Percentiles rank a stretch among this genome's conserved stretches.
phyloP scores from a whole-genome alignment of 2,888 invertebrate species.

The Hartigia nigra region DNA sequence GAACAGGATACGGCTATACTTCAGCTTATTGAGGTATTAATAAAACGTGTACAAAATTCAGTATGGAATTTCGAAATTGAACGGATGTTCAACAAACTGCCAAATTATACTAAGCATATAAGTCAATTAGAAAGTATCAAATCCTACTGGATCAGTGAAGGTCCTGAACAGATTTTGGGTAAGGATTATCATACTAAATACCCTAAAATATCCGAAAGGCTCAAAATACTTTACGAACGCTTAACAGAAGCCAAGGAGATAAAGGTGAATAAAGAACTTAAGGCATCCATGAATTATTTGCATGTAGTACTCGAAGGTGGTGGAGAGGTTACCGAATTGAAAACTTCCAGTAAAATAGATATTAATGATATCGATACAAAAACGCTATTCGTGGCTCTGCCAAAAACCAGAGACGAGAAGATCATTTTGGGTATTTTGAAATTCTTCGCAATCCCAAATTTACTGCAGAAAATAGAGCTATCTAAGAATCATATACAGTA shows the following conservation, averaged over 20 bases:
- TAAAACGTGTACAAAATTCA: neutral
- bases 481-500: slow-evolving; percentile 21
- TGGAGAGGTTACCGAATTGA: neutral
- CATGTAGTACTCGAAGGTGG: slow-evolving; percentile 10
- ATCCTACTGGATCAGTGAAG: neutral
- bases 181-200: neutral
- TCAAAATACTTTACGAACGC: neutral
- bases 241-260: neutral
- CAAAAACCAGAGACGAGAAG: slow-evolving; percentile 16
- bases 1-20: neutral
- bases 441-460: slow-evolving; percentile 20
- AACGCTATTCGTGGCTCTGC: slow-evolving; percentile 15
- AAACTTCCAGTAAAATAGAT: neutral
- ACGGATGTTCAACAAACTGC: slow-evolving; percentile 7
- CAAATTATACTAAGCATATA: slow-evolving; percentile 12
- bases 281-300: neutral
- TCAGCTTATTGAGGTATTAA: neutral
- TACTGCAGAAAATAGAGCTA: slow-evolving; percentile 13
- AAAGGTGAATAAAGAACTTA: neutral
- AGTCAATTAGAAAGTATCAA: slow-evolving; percentile 7
- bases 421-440: slow-evolving; percentile 14
- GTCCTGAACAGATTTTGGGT: slow-evolving; percentile 3
- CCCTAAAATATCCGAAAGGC: neutral
- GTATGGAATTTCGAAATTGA: slow-evolving; percentile 16
- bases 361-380: slow-evolving; percentile 14